phyloP scores from a whole-genome alignment of 1,140 invertebrate genomes.

The Episyrphus balteatus region DNA sequence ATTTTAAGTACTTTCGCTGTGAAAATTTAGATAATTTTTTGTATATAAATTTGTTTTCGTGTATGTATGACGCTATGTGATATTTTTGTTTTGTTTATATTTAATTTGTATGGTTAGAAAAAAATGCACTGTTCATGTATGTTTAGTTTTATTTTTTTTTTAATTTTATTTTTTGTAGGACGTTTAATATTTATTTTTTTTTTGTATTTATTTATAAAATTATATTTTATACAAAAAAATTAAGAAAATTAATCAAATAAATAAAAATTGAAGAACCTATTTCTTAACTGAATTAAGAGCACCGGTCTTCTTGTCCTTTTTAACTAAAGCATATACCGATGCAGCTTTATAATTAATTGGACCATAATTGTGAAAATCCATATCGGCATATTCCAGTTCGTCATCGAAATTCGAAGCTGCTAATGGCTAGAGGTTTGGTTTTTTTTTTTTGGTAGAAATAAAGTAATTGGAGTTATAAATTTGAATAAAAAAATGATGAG shows the following conservation, averaged over 20 bases:
- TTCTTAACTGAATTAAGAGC: slow-evolving; percentile 23
- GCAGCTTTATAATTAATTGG: slow-evolving; percentile 84
- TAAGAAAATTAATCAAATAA: not conserved
- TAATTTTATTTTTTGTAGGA: not conserved
- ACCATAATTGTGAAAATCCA: slow-evolving; percentile 63
- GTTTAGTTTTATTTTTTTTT: not conserved
- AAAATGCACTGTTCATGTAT: not conserved
- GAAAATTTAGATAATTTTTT: too few relatives aligned
- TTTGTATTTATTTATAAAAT: slow-evolving; percentile 1
- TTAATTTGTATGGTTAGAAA: not conserved
- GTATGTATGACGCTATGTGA: not conserved
- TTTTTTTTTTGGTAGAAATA: not conserved
- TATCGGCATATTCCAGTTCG: slow-evolving; percentile 79
- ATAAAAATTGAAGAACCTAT: slow-evolving; percentile 7
- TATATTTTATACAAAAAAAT: slow-evolving; percentile 4
- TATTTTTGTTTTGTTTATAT: not conserved
- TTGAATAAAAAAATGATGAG: slow-evolving; percentile 16
- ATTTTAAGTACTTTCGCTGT: too few relatives aligned
- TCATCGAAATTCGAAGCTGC: slow-evolving; percentile 49
- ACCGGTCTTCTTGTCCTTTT: slow-evolving; percentile 45
- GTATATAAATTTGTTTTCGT: not conserved
- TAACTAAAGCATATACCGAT: slow-evolving; percentile 59
- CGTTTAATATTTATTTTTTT: not conserved
- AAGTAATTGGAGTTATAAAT: not conserved
- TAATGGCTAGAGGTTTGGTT: slow-evolving; percentile 41